Percentiles rank a stretch among this genome's conserved stretches.
These are phyloP conservation scores for Psettodes erumei DNA, from an alignment of 2,113 vertebrate genomes.

Conservation along the genomic window DNA sequence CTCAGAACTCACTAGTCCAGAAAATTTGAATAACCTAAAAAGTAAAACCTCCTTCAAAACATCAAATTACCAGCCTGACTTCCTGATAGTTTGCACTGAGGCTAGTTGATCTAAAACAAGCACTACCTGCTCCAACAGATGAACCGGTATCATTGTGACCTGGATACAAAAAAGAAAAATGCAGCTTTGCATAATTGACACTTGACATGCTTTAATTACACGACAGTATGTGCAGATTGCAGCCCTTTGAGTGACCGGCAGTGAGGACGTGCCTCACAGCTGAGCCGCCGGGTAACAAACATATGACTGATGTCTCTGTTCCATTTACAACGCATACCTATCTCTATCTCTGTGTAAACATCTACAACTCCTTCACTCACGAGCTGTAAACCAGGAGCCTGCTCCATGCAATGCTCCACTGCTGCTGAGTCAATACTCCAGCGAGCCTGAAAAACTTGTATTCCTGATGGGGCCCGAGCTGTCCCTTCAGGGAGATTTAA, in stretches of 20 bases:
- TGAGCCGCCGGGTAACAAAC: conserved; percentile 22
- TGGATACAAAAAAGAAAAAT: neutral
- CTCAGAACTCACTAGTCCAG: neutral
- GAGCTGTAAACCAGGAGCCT: conserved; percentile 19
- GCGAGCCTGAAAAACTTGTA: conserved; percentile 21
- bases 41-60: neutral
- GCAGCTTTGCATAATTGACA: neutral
- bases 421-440: conserved; percentile 29
- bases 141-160: neutral
- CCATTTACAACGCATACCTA: conserved; percentile 12
- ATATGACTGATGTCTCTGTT: conserved; percentile 22
- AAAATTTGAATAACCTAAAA: neutral
- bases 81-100: neutral
- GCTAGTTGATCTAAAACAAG: neutral
- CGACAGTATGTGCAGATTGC: neutral
- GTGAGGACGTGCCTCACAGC: conserved; percentile 18
- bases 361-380: conserved; percentile 26
- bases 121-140: neutral
- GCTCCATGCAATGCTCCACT: neutral
- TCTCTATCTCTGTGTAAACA: conserved; percentile 44
- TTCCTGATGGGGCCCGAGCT: neutral
- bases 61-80: neutral
- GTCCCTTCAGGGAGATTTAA: neutral
- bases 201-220: conserved; percentile 19
- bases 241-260: conserved; percentile 25